phyloP scores from a whole-genome alignment of 2,888 invertebrate genomes.

The Diloba caeruleocephala region DNA sequence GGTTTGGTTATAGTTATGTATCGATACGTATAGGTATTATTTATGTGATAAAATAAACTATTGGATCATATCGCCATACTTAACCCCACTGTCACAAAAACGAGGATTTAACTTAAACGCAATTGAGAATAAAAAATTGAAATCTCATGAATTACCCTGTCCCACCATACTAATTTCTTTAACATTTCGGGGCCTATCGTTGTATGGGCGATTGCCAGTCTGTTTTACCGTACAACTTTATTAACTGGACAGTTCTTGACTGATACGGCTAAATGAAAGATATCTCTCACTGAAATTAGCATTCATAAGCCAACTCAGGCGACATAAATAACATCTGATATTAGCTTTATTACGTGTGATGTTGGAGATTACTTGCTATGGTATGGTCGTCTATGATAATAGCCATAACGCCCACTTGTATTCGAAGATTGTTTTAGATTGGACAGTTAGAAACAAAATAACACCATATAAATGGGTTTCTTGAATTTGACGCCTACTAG shows the following conservation, averaged over 20 bases:
- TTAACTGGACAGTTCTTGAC: slow-evolving; percentile 71
- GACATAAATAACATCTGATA: slow-evolving; percentile 84
- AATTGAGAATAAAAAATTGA: too few relatives aligned
- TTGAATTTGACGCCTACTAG: slow-evolving; percentile 39
- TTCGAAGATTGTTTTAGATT: slow-evolving; percentile 40
- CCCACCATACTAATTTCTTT: too few relatives aligned
- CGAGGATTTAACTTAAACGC: too few relatives aligned
- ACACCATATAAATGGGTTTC: slow-evolving; percentile 26
- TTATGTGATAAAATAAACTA: too few relatives aligned
- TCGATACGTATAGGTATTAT: too few relatives aligned
- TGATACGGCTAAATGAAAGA: slow-evolving; percentile 79
- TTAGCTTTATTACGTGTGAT: slow-evolving; percentile 64
- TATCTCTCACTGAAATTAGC: slow-evolving; percentile 83
- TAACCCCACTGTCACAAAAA: too few relatives aligned
- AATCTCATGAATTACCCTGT: too few relatives aligned
- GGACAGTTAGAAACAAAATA: slow-evolving; percentile 29
- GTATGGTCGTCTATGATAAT: slow-evolving; percentile 13
- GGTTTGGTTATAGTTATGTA: too few relatives aligned
- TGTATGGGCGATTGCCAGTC: too few relatives aligned
- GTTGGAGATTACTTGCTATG: slow-evolving; percentile 56
- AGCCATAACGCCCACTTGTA: slow-evolving; percentile 35
- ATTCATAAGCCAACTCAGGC: slow-evolving; percentile 83
- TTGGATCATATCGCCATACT: too few relatives aligned
- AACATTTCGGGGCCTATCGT: too few relatives aligned
- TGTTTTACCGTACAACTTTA: slow-evolving; percentile 65